Conservation (phyloP, 2,888 invertebrate genomes). For the Abscondita cerata region DNA sequence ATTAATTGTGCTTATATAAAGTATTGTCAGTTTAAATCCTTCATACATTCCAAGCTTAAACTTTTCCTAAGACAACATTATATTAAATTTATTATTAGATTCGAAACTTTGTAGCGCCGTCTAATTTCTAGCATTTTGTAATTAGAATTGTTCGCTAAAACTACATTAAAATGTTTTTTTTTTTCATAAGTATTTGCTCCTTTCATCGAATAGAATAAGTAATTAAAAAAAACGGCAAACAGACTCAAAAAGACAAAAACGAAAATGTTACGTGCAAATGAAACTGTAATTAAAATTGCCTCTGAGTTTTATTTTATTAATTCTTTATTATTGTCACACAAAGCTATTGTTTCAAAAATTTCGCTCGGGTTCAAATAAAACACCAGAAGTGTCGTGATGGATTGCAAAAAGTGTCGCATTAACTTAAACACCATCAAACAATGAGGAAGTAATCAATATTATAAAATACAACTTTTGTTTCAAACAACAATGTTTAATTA, state of each 20-base stretch:
- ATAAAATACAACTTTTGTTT: too few relatives aligned
- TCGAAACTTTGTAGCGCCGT: too few relatives aligned
- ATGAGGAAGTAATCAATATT: background rate
- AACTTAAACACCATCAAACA: background rate
- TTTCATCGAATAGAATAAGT: conserved; percentile 20
- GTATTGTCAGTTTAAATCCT: too few relatives aligned
- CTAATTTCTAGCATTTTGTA: too few relatives aligned
- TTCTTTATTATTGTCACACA: conserved; percentile 29
- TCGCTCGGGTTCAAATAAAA: conserved; percentile 19
- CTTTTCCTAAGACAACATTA: too few relatives aligned
- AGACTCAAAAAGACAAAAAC: conserved; percentile 26
- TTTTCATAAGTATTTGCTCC: conserved; percentile 17
- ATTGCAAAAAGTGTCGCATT: conserved; percentile 16
- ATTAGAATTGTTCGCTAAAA: too few relatives aligned
- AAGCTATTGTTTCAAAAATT: conserved; percentile 30
- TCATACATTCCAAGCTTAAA: too few relatives aligned
- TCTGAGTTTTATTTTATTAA: conserved; percentile 26
- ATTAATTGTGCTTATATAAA: too few relatives aligned
- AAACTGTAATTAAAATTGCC: conserved; percentile 26
- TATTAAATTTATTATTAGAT: too few relatives aligned
- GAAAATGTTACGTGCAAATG: conserved; percentile 17
- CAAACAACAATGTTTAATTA: too few relatives aligned
- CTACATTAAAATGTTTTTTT: too few relatives aligned
- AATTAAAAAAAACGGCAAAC: conserved; percentile 25
- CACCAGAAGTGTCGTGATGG: conserved; percentile 20